Conservation (phyloP, 53 echinoderm and acorn worm genomes). For the Stichopus horrens region DNA sequence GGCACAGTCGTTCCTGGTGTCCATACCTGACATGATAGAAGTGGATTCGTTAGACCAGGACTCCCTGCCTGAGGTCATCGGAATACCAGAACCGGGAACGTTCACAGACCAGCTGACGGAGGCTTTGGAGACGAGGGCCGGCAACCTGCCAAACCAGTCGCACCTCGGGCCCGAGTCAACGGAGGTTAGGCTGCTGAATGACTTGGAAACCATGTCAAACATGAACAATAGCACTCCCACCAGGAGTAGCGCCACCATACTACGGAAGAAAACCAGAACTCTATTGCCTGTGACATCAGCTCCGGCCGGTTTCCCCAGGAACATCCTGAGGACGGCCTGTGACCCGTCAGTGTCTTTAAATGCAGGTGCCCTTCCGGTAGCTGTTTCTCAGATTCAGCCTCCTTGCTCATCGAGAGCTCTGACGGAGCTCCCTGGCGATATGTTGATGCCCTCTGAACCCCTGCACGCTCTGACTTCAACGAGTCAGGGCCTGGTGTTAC, state of each 20-base stretch:
- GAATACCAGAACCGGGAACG: conserved; percentile 1
- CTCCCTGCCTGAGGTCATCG: conserved; percentile 24
- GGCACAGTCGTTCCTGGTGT: conserved; percentile 29
- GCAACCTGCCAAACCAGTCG: not conserved
- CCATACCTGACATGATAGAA: conserved; percentile 38
- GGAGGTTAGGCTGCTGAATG: conserved; percentile 2
- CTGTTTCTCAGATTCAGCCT: conserved; percentile 21
- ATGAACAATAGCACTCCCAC: not conserved
- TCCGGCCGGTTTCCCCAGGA: conserved; percentile 1
- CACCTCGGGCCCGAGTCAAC: conserved; percentile 5
- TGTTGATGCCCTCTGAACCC: conserved; percentile 67
- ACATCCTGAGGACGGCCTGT: not conserved
- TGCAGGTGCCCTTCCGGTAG: not conserved
- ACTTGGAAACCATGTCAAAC: conserved; percentile 28
- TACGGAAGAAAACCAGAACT: conserved; percentile 25
- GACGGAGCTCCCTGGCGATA: conserved; percentile 54
- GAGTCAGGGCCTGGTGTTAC: conserved; percentile 49
- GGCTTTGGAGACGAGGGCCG: not conserved
- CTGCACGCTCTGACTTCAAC: conserved; percentile 57
- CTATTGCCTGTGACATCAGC: not conserved
- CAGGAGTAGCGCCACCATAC: conserved; percentile 26
- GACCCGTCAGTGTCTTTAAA: not conserved
- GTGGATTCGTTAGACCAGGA: conserved; percentile 26
- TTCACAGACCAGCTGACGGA: conserved; percentile 37
- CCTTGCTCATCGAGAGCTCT: not conserved